Percentiles rank a stretch among this genome's conserved stretches.
Conservation (phyloP, 2,888 invertebrate genomes). For the Unio pictorum region DNA sequence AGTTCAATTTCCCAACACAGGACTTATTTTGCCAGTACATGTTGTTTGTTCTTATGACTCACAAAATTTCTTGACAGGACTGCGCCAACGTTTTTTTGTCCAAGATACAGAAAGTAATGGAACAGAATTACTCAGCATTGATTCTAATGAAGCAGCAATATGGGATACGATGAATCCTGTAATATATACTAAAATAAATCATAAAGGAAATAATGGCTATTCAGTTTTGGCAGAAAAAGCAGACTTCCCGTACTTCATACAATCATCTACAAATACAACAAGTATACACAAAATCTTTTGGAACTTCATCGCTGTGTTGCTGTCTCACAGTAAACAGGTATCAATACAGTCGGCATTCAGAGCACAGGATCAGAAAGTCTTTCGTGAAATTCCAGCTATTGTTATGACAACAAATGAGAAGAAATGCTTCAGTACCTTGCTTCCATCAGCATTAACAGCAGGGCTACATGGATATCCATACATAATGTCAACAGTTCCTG, state of each 20-base stretch:
- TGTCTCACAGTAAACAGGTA: slow-evolving; percentile 24
- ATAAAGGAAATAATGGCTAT: slow-evolving; percentile 14
- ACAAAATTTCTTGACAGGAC: slow-evolving; percentile 83
- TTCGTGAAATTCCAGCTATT: slow-evolving; percentile 85
- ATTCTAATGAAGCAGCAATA: slow-evolving; percentile 82
- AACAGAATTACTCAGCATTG: slow-evolving; percentile 74
- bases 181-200: slow-evolving; percentile 21
- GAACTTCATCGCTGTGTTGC: slow-evolving; percentile 31
- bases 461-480: slow-evolving; percentile 88
- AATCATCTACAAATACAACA: slow-evolving; percentile 10
- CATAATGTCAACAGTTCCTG: slow-evolving; percentile 85
- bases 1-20: slow-evolving; percentile 29
- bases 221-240: slow-evolving; percentile 7
- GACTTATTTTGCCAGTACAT: slow-evolving; percentile 36
- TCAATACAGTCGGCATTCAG: slow-evolving; percentile 35
- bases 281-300: slow-evolving; percentile 23
- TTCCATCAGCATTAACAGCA: slow-evolving; percentile 80
- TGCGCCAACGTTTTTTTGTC: slow-evolving; percentile 71
- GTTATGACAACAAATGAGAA: slow-evolving; percentile 85
- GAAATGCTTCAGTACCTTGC: slow-evolving; percentile 82
- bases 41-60: slow-evolving; percentile 41
- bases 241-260: too few relatives aligned
- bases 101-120: slow-evolving; percentile 32
- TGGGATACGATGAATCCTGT: slow-evolving; percentile 86
- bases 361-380: slow-evolving; percentile 85